These are phyloP conservation scores for Syngnathus scovelli DNA, from an alignment of 2,113 vertebrate species.

Conservation along the genomic window DNA sequence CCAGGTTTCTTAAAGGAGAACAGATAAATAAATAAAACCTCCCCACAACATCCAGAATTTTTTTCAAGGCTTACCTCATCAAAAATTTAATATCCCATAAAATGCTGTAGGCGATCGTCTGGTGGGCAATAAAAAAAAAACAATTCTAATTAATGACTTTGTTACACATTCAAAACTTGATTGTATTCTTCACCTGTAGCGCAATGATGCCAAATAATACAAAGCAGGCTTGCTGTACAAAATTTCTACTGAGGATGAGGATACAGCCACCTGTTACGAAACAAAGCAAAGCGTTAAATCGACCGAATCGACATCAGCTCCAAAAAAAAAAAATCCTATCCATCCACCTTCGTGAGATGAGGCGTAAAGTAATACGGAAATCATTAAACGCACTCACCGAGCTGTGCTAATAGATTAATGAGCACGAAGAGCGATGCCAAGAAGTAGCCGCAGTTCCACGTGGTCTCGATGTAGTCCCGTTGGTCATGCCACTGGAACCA, in stretches of 20 bases:
- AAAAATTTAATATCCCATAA: conserved; percentile 97
- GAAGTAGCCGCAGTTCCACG: conserved; percentile 92
- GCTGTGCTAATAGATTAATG: conserved; percentile 89
- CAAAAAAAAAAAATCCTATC: too few species aligned
- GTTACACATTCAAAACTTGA: neutral
- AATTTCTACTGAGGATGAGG: conserved; percentile 94
- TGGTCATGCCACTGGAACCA: conserved; percentile 99
- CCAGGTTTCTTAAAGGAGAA: conserved; percentile 79
- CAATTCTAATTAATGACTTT: neutral
- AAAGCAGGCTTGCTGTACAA: conserved; percentile 95
- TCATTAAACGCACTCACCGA: conserved; percentile 74
- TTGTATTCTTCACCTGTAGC: conserved; percentile 77
- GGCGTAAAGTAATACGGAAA: too few species aligned
- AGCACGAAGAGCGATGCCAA: conserved; percentile 90
- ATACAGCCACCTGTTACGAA: conserved; percentile 82
- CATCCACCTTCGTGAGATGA: too few species aligned
- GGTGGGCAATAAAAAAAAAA: conserved; percentile 35
- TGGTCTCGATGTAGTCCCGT: conserved; percentile 92
- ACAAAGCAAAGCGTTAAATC: neutral
- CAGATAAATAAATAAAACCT: neutral
- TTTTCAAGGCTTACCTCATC: conserved; percentile 83
- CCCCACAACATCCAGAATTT: neutral
- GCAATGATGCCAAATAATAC: conserved; percentile 95
- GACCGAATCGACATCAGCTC: too few species aligned
- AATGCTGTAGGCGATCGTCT: conserved; percentile 98